Conservation (phyloP, 1,140 invertebrate genomes). For the Drosophila jambulina region DNA sequence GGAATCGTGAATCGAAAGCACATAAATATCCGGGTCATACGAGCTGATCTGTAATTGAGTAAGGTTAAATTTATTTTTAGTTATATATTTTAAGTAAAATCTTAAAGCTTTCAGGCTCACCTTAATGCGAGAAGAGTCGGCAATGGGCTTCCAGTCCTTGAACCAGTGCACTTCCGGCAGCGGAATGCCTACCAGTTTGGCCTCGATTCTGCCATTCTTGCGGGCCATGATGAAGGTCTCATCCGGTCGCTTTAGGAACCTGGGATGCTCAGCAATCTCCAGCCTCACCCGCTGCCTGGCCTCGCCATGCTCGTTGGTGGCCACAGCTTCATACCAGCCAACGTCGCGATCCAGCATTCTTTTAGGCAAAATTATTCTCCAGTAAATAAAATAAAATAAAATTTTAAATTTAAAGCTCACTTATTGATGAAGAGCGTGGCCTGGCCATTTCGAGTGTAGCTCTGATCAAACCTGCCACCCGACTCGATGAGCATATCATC, state of each 20-base stretch:
- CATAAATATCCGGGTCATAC: constrained; percentile 93
- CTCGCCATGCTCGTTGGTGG: constrained; percentile 96
- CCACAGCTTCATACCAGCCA: constrained; percentile 97
- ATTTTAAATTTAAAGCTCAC: constrained; percentile 77
- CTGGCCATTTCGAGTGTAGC: constrained; percentile 95
- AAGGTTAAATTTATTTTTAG: too few relatives aligned
- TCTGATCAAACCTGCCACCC: constrained; percentile 92
- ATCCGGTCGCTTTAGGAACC: constrained; percentile 93
- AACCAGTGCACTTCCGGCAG: constrained; percentile 98
- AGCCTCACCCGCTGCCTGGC: constrained; percentile 93
- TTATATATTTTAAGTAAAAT: neutral
- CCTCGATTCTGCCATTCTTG: constrained; percentile 91
- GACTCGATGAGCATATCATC: constrained; percentile 93
- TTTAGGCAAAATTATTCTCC: neutral
- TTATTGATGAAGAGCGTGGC: constrained; percentile 94
- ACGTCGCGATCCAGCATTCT: constrained; percentile 95
- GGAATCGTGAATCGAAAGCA: constrained; percentile 93
- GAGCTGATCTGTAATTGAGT: constrained; percentile 89
- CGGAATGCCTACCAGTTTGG: constrained; percentile 95
- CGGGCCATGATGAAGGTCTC: constrained; percentile 92
- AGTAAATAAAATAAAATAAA: neutral
- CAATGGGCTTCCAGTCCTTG: constrained; percentile 97
- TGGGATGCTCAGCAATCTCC: constrained; percentile 96
- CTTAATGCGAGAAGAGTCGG: constrained; percentile 92
- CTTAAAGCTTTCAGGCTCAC: constrained; percentile 83